Evolutionary conservation across 2,888 invertebrate genomes (phyloP).

Genomic region (Clanis bilineata): DNA sequence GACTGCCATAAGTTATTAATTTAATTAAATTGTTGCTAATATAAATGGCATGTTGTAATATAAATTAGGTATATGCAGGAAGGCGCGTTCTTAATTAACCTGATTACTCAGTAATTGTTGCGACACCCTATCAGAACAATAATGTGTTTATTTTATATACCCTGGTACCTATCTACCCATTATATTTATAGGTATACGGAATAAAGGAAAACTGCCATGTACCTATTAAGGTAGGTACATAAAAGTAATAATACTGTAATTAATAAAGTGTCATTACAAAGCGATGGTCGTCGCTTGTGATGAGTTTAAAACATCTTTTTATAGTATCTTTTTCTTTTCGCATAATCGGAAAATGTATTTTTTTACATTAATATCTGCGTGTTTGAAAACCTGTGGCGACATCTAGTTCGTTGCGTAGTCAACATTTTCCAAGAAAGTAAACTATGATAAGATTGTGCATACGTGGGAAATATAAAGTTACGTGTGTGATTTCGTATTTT

Average conservation of each 20-base stretch:
- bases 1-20: conserved; percentile 5
- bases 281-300: no score
- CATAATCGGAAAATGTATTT: not conserved
- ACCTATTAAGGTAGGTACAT: no score
- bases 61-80: not conserved
- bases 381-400: conserved; percentile 9
- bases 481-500: no score
- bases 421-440: no score
- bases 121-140: not conserved
- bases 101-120: not conserved
- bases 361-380: not conserved
- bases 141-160: not conserved
- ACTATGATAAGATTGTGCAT: no score
- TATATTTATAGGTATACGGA: no score
- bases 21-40: not conserved
- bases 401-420: not conserved
- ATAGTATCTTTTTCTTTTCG: not conserved
- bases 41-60: not conserved
- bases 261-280: no score
- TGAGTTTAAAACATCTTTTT: not conserved
- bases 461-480: no score
- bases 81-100: not conserved
- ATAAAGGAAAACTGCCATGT: no score
- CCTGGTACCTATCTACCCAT: no score
- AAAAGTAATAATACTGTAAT: no score